phyloP scores from a whole-genome alignment of 2,797 vertebrate species.

The Lindbergichthys nudifrons region DNA sequence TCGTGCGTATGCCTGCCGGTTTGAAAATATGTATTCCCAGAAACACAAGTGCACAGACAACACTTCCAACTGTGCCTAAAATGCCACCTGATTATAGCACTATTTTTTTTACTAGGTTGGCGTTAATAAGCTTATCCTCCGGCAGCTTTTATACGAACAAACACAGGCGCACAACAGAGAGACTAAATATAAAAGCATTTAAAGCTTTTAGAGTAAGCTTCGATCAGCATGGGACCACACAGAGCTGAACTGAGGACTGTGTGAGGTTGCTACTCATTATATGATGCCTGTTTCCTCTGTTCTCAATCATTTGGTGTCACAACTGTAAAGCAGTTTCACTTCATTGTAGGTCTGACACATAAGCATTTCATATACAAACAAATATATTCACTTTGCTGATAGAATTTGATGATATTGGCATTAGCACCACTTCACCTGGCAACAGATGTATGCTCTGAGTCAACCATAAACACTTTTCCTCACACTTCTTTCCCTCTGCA shows the following conservation, averaged over 20 bases:
- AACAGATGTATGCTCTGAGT: background rate
- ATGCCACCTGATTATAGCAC: constrained; percentile 66
- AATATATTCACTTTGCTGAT: background rate
- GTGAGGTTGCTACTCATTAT: background rate
- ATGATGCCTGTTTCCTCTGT: background rate
- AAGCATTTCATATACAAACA: background rate
- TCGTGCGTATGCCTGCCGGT: constrained; percentile 7
- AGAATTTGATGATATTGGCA: background rate
- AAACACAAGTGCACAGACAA: constrained; percentile 39
- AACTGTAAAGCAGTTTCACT: background rate
- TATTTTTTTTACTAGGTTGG: constrained; percentile 42
- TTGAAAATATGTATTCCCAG: constrained; percentile 34
- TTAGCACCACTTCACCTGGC: background rate
- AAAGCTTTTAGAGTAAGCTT: constrained; percentile 44
- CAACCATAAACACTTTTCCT: background rate
- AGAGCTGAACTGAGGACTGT: constrained; percentile 18
- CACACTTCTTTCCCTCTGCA: constrained; percentile 1
- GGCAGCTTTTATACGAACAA: constrained; percentile 65
- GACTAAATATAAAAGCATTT: constrained; percentile 52
- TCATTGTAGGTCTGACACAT: background rate
- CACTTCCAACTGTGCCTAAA: constrained; percentile 63
- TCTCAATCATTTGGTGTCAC: background rate
- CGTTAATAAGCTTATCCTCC: constrained; percentile 62
- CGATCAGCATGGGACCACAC: constrained; percentile 23
- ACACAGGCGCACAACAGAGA: constrained; percentile 42